phyloP scores from a whole-genome alignment of 2,888 invertebrate genomes.

The Macrophya annulata region DNA sequence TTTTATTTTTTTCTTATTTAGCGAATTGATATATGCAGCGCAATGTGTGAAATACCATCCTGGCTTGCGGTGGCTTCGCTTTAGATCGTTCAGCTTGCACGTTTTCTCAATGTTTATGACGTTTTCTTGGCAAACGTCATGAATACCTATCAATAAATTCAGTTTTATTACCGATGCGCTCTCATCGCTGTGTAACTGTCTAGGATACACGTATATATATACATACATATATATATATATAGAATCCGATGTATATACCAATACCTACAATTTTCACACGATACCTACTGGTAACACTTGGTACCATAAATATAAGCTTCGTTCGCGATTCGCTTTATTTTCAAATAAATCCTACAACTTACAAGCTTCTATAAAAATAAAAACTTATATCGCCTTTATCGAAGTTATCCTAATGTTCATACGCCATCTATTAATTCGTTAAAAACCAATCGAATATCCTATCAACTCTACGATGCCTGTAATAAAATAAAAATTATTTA shows the following conservation, averaged over 20 bases:
- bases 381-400: background rate
- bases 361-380: background rate
- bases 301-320: slow-evolving; percentile 13
- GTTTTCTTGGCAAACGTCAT: slow-evolving; percentile 36
- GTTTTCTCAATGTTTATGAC: slow-evolving; percentile 33
- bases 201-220: slow-evolving; percentile 1
- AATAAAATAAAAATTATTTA: too few species aligned
- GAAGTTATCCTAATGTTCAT: background rate
- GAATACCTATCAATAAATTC: slow-evolving; percentile 45
- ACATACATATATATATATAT: too few species aligned
- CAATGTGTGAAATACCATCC: background rate
- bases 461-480: background rate
- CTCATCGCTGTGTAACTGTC: background rate
- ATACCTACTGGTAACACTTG: slow-evolving; percentile 13
- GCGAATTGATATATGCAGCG: slow-evolving; percentile 1
- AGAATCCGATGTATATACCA: too few species aligned
- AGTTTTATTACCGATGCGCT: slow-evolving; percentile 42
- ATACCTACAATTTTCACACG: background rate
- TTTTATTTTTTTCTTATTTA: background rate
- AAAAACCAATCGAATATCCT: background rate
- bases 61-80: slow-evolving; percentile 9
- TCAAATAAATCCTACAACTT: background rate
- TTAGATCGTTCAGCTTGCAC: background rate
- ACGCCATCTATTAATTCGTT: background rate
- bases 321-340: slow-evolving; percentile 9